phyloP scores from a whole-genome alignment of 2,113 vertebrate species.

The Mobula birostris region DNA sequence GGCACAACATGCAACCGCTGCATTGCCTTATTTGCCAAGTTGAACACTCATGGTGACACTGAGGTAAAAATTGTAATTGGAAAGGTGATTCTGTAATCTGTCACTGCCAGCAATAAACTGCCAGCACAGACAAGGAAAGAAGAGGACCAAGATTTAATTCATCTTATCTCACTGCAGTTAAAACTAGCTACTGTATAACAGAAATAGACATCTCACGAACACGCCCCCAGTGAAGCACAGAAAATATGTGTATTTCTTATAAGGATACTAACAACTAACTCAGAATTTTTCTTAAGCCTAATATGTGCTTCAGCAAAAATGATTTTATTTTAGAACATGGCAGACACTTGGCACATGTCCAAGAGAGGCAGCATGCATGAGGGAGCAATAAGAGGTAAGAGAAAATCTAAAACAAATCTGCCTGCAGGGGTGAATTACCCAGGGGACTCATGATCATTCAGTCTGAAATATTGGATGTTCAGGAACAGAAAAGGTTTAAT shows the following conservation, averaged over 20 bases:
- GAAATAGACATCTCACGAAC: neutral
- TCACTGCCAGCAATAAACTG: neutral
- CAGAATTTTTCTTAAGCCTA: neutral
- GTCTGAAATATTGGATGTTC: conserved; percentile 13
- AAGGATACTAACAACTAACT: neutral
- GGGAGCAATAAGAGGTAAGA: neutral
- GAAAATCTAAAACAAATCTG: neutral
- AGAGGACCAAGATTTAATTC: neutral
- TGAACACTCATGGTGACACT: neutral
- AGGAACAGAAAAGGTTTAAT: neutral
- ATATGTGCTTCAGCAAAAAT: neutral
- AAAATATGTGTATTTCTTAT: neutral
- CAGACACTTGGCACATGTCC: neutral
- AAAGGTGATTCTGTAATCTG: neutral
- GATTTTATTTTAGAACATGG: neutral
- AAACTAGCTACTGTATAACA: neutral
- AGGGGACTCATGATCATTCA: neutral
- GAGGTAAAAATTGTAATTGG: neutral
- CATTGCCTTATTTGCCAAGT: neutral
- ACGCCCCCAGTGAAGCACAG: neutral
- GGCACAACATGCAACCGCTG: neutral
- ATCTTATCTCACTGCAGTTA: neutral
- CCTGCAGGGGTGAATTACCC: neutral
- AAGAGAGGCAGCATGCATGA: neutral
- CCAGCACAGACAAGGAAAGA: neutral